Conservation (phyloP, 23 tunicate species). For the Styela plicata region DNA sequence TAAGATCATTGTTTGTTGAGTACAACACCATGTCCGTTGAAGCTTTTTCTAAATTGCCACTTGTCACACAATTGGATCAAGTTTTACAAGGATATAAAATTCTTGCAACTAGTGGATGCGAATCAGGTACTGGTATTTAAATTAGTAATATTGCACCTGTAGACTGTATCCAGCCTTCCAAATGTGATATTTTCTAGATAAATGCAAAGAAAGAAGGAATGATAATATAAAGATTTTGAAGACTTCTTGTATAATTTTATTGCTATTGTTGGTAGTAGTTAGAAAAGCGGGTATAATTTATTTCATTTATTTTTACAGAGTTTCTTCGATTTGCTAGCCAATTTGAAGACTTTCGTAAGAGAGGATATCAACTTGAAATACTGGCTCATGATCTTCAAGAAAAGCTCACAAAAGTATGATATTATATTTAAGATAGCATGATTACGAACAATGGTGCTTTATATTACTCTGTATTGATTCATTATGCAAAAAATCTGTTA, state of each 20-base stretch:
- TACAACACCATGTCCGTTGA: conserved; percentile 20
- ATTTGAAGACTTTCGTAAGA: conserved; percentile 60
- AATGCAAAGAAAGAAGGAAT: too few relatives aligned
- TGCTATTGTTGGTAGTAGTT: too few relatives aligned
- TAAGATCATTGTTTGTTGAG: too few relatives aligned
- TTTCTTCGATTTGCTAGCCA: conserved; percentile 78
- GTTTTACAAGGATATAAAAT: conserved; percentile 42
- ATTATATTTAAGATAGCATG: too few relatives aligned
- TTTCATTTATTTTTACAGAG: conserved; percentile 35
- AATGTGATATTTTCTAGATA: too few relatives aligned
- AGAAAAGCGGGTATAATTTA: too few relatives aligned
- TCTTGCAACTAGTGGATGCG: conserved; percentile 63
- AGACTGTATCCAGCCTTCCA: too few relatives aligned
- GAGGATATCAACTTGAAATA: conserved; percentile 50
- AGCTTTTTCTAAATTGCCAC: conserved; percentile 62
- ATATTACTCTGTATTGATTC: too few relatives aligned
- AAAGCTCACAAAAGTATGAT: conserved; percentile 65
- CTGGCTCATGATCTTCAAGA: conserved; percentile 53
- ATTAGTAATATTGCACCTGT: neutral
- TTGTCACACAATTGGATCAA: conserved; percentile 84
- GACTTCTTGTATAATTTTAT: too few relatives aligned
- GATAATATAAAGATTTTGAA: too few relatives aligned
- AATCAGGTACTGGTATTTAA: conserved; percentile 60
- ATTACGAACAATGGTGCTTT: too few relatives aligned
- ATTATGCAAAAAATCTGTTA: too few relatives aligned